Evolutionary conservation across 2,888 invertebrate species (phyloP).

Genomic region (Tetramorium bicarinatum): DNA sequence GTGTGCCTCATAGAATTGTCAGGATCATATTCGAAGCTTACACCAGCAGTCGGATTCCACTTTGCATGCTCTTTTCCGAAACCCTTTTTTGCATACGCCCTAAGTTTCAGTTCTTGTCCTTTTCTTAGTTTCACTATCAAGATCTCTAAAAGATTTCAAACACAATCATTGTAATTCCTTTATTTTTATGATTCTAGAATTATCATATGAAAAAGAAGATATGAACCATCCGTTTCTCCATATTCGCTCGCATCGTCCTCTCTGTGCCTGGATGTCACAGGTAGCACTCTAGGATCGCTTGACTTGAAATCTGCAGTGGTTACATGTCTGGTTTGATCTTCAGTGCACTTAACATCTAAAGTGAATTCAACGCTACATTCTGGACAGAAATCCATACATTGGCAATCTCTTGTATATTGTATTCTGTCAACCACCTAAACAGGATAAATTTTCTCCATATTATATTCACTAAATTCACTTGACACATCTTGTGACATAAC

Average conservation of each 20-base stretch:
- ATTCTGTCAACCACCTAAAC: constrained; percentile 94
- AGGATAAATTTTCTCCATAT: not conserved
- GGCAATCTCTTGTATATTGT: constrained; percentile 97
- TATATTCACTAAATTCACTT: not conserved
- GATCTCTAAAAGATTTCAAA: constrained; percentile 87
- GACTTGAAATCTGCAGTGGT: constrained; percentile 98
- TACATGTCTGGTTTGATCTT: constrained; percentile 97
- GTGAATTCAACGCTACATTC: constrained; percentile 99
- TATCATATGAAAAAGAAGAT: not conserved
- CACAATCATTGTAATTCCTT: not conserved
- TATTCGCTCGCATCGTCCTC: constrained; percentile 98
- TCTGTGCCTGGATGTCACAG: constrained; percentile 96
- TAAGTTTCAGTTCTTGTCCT: constrained; percentile 97
- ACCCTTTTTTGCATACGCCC: constrained; percentile 98
- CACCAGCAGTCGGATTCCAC: constrained; percentile 99
- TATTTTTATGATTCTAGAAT: not conserved
- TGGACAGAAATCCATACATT: constrained; percentile 98
- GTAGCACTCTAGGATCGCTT: constrained; percentile 96
- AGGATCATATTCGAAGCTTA: constrained; percentile 99
- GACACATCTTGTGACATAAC: not conserved
- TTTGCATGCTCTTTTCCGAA: constrained; percentile 99
- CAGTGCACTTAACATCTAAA: constrained; percentile 97
- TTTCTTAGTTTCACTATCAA: constrained; percentile 91
- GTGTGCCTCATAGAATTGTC: constrained; percentile 99
- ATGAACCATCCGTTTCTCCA: constrained; percentile 96